These are phyloP conservation scores for Agriopis leucophaearia DNA, from an alignment of 2,888 invertebrate species.

Conservation along the genomic window DNA sequence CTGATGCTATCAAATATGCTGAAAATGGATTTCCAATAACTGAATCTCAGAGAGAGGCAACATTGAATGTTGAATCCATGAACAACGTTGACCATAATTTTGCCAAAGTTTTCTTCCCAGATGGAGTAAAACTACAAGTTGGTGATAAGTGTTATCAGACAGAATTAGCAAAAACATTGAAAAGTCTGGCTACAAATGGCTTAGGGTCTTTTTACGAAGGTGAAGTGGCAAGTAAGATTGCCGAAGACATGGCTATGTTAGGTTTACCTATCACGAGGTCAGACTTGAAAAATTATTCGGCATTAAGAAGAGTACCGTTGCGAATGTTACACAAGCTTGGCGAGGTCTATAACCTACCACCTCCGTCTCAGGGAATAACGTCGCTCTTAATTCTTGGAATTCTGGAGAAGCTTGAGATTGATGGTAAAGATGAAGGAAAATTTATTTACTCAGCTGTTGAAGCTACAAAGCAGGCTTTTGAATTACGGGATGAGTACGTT, in stretches of 20 bases:
- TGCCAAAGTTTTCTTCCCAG: constrained; percentile 58
- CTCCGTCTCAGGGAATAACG: constrained; percentile 79
- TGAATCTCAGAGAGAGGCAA: constrained; percentile 50
- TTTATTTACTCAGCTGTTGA: constrained; percentile 75
- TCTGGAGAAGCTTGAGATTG: constrained; percentile 69
- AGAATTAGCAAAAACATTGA: constrained; percentile 67
- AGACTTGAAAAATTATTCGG: constrained; percentile 69
- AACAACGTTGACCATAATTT: constrained; percentile 52
- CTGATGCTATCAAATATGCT: constrained; percentile 75
- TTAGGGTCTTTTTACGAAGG: constrained; percentile 74
- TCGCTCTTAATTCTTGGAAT: constrained; percentile 73
- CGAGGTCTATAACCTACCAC: constrained; percentile 72
- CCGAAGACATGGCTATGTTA: constrained; percentile 65
- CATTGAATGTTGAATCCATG: constrained; percentile 36
- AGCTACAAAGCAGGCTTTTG: constrained; percentile 71
- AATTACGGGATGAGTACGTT: constrained; percentile 65
- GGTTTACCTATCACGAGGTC: constrained; percentile 72
- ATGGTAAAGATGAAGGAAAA: constrained; percentile 70
- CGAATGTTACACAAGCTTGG: constrained; percentile 67
- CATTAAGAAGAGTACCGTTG: constrained; percentile 69
- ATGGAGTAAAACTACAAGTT: constrained; percentile 59
- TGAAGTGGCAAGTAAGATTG: constrained; percentile 67
- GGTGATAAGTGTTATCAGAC: constrained; percentile 71
- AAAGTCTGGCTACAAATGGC: constrained; percentile 65
- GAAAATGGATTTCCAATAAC: constrained; percentile 73